Evolutionary conservation across 2,888 invertebrate species (phyloP).

Genomic region (Tribolium freemani): DNA sequence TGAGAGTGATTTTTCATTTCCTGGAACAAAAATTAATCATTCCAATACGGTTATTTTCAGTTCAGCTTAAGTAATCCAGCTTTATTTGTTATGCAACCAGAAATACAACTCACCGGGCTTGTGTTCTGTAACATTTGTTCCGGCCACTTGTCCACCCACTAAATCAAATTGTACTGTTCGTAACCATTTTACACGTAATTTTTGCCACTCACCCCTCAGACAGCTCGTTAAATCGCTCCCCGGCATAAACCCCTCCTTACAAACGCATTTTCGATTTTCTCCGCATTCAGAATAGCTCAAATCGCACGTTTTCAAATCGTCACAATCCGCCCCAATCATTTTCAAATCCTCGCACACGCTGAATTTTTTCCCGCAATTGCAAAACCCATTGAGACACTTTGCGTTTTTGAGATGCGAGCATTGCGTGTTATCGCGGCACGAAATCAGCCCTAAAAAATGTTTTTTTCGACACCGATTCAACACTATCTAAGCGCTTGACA

Average conservation of each 20-base stretch:
- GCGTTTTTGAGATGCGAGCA: constrained; percentile 47
- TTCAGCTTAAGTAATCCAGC: no score
- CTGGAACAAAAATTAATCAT: neutral
- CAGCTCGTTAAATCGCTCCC: constrained; percentile 49
- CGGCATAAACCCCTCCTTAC: constrained; percentile 48
- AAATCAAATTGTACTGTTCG: no score
- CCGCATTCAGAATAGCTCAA: constrained; percentile 55
- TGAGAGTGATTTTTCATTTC: neutral
- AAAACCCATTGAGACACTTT: constrained; percentile 47
- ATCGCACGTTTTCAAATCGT: constrained; percentile 52
- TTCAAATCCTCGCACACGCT: constrained; percentile 43
- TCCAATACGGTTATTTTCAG: no score
- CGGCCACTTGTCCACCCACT: no score
- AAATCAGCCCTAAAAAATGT: constrained; percentile 35
- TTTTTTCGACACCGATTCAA: neutral
- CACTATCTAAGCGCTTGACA: neutral
- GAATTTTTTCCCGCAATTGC: constrained; percentile 49
- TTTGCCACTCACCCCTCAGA: constrained; percentile 51
- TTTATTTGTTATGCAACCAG: no score
- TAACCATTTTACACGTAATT: no score
- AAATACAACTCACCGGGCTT: no score
- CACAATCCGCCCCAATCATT: constrained; percentile 57
- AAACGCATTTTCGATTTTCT: constrained; percentile 49
- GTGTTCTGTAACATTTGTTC: no score
- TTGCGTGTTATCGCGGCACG: constrained; percentile 49